Evolutionary conservation across 2,888 invertebrate genomes (phyloP).

Genomic region (Ectemnius cavifrons): DNA sequence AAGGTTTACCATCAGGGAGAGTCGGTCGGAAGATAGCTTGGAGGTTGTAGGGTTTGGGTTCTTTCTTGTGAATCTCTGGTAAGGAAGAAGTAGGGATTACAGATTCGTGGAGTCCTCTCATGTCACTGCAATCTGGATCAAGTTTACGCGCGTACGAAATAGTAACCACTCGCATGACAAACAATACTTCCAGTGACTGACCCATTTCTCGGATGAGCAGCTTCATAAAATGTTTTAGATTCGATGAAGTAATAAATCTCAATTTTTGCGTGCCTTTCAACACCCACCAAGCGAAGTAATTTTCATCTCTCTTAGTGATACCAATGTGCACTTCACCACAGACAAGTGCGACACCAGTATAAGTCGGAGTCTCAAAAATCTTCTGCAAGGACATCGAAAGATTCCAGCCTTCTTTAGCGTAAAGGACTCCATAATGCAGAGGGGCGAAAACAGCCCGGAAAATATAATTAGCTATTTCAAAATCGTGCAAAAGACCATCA

Average conservation of each 20-base stretch:
- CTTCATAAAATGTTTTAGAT: constrained; percentile 67
- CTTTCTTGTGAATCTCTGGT: constrained; percentile 62
- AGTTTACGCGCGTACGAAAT: constrained; percentile 70
- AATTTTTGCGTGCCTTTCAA: constrained; percentile 64
- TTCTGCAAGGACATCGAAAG: constrained; percentile 70
- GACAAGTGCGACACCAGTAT: constrained; percentile 68
- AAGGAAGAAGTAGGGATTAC: constrained; percentile 60
- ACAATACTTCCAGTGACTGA: constrained; percentile 36
- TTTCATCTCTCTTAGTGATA: constrained; percentile 61
- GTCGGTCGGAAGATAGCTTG: constrained; percentile 64
- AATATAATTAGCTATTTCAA: constrained; percentile 71
- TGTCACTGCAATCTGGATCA: constrained; percentile 69
- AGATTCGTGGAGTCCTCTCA: constrained; percentile 68
- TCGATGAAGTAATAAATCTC: constrained; percentile 64
- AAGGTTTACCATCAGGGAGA: constrained; percentile 57
- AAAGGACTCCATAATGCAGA: constrained; percentile 65
- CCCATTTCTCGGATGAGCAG: constrained; percentile 64
- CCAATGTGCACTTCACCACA: constrained; percentile 69
- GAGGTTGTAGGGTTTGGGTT: constrained; percentile 56
- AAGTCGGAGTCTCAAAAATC: constrained; percentile 66
- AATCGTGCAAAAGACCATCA: constrained; percentile 66
- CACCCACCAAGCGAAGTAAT: constrained; percentile 74
- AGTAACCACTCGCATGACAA: constrained; percentile 60
- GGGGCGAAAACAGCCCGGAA: constrained; percentile 71
- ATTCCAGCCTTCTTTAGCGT: constrained; percentile 67